phyloP scores from a whole-genome alignment of 2,888 invertebrate genomes.

The Myopa testacea region DNA sequence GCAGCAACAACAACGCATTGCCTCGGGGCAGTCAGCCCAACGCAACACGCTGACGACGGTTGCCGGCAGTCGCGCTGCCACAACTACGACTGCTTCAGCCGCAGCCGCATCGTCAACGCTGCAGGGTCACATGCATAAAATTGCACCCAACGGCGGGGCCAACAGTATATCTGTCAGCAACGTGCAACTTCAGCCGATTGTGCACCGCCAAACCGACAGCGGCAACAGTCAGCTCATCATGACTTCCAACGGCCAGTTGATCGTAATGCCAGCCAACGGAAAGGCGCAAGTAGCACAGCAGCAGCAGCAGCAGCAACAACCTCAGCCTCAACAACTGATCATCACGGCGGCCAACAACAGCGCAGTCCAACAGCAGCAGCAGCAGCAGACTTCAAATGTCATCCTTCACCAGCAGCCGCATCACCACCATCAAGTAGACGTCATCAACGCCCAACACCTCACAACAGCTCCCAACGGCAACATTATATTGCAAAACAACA shows the following conservation, averaged over 20 bases:
- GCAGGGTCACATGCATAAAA: conserved; percentile 52
- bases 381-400: conserved; percentile 47
- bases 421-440: conserved; percentile 45
- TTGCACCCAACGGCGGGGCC: conserved; percentile 52
- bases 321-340: conserved; percentile 45
- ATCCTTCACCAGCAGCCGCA: conserved; percentile 49
- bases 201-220: conserved; percentile 51
- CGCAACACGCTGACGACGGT: conserved; percentile 82
- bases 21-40: conserved; percentile 74
- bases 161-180: conserved; percentile 53
- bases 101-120: conserved; percentile 74
- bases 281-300: conserved; percentile 53
- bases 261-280: conserved; percentile 63
- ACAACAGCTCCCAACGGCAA: conserved; percentile 50
- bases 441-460: conserved; percentile 48
- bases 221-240: conserved; percentile 65
- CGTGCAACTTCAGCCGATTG: conserved; percentile 59
- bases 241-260: conserved; percentile 68
- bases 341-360: conserved; percentile 46
- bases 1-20: conserved; percentile 44
- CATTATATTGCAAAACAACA: conserved; percentile 54
- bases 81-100: conserved; percentile 51
- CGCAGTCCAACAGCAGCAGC: conserved; percentile 47
- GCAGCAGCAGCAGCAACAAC: conserved; percentile 52
- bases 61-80: conserved; percentile 77